These are phyloP conservation scores for Colossoma macropomum DNA, from an alignment of 2,113 vertebrate species.

Conservation along the genomic window DNA sequence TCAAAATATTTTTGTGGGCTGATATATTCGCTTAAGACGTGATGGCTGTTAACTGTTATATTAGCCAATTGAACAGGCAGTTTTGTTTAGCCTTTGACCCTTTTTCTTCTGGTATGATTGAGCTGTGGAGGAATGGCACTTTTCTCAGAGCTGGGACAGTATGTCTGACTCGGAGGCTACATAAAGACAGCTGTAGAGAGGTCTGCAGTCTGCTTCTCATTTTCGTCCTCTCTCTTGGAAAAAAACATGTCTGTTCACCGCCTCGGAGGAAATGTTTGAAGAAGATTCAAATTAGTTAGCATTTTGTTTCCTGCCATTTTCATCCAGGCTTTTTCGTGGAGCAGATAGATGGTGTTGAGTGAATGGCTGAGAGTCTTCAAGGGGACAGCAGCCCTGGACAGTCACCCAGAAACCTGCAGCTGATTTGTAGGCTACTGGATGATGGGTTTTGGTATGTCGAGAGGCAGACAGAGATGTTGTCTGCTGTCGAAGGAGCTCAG, in stretches of 20 bases:
- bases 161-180: not conserved
- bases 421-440: constrained; percentile 40
- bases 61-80: constrained; percentile 23
- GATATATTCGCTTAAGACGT: not conserved
- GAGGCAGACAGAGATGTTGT: constrained; percentile 36
- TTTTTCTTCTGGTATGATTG: constrained; percentile 6
- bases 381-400: constrained; percentile 17
- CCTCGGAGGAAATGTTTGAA: constrained; percentile 42
- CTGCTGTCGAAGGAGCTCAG: constrained; percentile 39
- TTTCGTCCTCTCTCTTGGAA: constrained; percentile 21
- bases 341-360: not conserved
- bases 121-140: constrained; percentile 19
- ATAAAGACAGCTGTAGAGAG: constrained; percentile 8
- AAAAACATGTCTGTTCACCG: constrained; percentile 25
- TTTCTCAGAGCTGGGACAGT: too few relatives aligned
- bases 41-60: constrained; percentile 1
- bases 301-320: constrained; percentile 30
- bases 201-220: constrained; percentile 47
- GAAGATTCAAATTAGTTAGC: constrained; percentile 37
- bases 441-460: constrained; percentile 20
- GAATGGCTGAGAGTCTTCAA: constrained; percentile 3
- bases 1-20: constrained; percentile 17
- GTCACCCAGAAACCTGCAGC: constrained; percentile 42
- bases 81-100: not conserved
- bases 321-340: constrained; percentile 18